Evolutionary conservation across 2,797 vertebrate genomes (phyloP).

Genomic region (Sebastes goodei): DNA sequence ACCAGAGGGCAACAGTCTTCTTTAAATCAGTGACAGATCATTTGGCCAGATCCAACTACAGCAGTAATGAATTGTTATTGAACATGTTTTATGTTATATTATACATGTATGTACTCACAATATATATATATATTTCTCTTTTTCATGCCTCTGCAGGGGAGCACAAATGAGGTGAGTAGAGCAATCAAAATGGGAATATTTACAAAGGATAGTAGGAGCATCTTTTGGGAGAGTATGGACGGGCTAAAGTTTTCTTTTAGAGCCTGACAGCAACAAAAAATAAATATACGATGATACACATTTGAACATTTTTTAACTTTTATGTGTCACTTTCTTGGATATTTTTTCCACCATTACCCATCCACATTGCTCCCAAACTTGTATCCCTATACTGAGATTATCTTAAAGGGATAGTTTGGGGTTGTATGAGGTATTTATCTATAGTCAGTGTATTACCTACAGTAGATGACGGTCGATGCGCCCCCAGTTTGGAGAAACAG

Average conservation of each 20-base stretch:
- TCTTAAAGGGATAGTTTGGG: not conserved
- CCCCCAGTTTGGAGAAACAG: too few species aligned
- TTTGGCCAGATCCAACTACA: not conserved
- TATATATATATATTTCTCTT: slow-evolving; percentile 40
- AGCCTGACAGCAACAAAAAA: not conserved
- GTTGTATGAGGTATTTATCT: not conserved
- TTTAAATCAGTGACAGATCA: not conserved
- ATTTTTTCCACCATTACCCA: not conserved
- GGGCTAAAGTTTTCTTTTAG: not conserved
- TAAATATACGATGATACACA: not conserved
- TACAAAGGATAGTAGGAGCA: too few species aligned
- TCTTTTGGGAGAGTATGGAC: not conserved
- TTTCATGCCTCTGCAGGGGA: slow-evolving; percentile 88
- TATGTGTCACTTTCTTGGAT: not conserved
- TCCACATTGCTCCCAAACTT: not conserved
- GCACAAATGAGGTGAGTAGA: slow-evolving; percentile 96
- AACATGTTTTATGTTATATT: not conserved
- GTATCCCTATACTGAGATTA: not conserved
- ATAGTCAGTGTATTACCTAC: not conserved
- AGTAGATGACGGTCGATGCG: not conserved
- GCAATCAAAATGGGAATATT: not conserved
- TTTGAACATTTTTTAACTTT: not conserved
- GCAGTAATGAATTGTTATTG: not conserved
- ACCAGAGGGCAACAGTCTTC: slow-evolving; percentile 45
- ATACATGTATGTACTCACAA: slow-evolving; percentile 8